Conservation (phyloP, 2,113 vertebrate species). For the Corapipo altera region DNA sequence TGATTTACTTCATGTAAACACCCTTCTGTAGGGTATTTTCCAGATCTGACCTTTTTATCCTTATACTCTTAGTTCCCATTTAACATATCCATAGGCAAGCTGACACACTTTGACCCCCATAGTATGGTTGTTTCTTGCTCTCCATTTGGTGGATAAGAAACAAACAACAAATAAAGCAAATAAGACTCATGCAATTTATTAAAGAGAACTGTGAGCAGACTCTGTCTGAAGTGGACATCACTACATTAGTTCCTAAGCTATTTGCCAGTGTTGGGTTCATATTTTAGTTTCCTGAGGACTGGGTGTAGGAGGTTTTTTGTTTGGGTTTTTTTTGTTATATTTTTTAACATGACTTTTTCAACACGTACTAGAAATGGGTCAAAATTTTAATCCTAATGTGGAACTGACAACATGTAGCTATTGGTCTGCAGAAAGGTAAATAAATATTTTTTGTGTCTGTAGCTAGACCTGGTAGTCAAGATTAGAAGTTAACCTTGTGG, state of each 20-base stretch:
- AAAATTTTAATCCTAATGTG: background rate
- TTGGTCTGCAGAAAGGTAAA: background rate
- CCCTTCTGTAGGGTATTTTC: background rate
- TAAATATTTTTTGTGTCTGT: background rate
- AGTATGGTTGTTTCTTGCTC: background rate
- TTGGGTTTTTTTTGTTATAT: background rate
- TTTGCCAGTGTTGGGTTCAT: background rate
- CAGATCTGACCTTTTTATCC: background rate
- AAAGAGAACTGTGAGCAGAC: background rate
- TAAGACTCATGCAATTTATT: background rate
- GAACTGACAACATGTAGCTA: background rate
- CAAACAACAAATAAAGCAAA: background rate
- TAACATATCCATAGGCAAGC: background rate
- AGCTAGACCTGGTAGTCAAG: background rate
- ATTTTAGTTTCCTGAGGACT: background rate
- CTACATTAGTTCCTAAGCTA: background rate
- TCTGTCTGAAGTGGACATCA: background rate
- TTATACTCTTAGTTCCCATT: background rate
- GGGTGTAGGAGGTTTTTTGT: accelerated
- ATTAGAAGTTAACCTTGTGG: background rate
- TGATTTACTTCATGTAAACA: background rate
- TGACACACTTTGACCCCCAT: background rate
- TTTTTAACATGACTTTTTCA: background rate
- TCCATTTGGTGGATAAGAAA: background rate
- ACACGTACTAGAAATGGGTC: background rate